Conservation (phyloP, 2,888 invertebrate genomes). For the Crepidodera aurea region DNA sequence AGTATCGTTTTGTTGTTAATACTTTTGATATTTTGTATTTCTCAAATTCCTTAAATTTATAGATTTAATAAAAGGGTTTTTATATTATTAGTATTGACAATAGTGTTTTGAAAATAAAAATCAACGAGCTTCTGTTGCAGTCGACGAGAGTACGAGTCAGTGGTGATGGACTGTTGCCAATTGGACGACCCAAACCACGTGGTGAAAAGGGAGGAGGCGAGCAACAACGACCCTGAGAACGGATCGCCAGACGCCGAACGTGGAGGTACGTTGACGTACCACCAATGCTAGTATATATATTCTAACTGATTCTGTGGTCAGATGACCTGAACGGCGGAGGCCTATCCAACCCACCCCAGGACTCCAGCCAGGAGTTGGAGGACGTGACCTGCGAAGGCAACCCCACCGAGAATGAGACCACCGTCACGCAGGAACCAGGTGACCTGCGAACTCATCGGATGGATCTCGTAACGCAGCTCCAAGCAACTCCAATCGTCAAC, state of each 20-base stretch:
- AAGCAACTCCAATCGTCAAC: slow-evolving; percentile 53
- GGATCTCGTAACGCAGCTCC: slow-evolving; percentile 64
- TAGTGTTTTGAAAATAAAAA: slow-evolving; percentile 11
- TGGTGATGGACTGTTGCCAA: slow-evolving; percentile 94
- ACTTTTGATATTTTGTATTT: too few species aligned
- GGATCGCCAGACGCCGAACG: slow-evolving; percentile 88
- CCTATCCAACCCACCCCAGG: slow-evolving; percentile 63
- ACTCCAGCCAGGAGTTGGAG: slow-evolving; percentile 56
- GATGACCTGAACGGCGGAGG: slow-evolving; percentile 68
- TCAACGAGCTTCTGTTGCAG: slow-evolving; percentile 63
- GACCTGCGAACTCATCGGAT: slow-evolving; percentile 65
- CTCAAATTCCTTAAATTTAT: too few species aligned
- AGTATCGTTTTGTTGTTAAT: too few species aligned
- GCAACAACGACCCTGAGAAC: slow-evolving; percentile 81
- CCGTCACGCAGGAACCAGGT: slow-evolving; percentile 61
- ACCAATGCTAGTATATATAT: slow-evolving; percentile 57
- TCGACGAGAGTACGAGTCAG: slow-evolving; percentile 86
- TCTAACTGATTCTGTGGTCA: slow-evolving; percentile 59
- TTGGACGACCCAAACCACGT: slow-evolving; percentile 82
- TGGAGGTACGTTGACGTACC: slow-evolving; percentile 66
- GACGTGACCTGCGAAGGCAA: slow-evolving; percentile 52
- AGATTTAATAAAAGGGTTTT: too few species aligned
- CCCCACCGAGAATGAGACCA: slow-evolving; percentile 45
- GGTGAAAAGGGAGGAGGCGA: slow-evolving; percentile 84
- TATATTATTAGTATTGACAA: background rate